Evolutionary conservation across 2,888 invertebrate species (phyloP), one percentile per base, ranked within the genome.

Genomic region (Andrena haemorrhoa): DNA sequence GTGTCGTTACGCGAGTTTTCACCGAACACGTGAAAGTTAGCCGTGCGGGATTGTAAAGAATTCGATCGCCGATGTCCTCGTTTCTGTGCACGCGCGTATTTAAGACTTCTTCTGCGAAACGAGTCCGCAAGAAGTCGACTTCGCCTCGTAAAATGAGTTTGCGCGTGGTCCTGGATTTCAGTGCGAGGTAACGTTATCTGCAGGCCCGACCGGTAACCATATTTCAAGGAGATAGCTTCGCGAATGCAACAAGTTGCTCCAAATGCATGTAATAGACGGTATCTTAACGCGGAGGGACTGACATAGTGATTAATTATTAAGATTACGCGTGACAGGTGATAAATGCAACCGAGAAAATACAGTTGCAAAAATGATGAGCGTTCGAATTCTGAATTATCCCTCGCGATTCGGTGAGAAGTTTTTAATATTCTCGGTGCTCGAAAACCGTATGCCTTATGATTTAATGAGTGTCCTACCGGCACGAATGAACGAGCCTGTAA

Each of bases 151-250:
- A 51, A 66, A 66, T 10, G 51, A 10, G 56, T 35, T 61, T 49
- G 51, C 49, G 65, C 65, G 65, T 74, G 81, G 69, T 64, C 65
- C 74, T 74, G 68, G 56, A 71, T 66, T 80, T 79, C 35, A 73
- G 63, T 7, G 79, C 53, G 53, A 72, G 70, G 66, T 61, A 75
- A 73, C 75, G 58, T 80, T 88, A 87, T 86, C 83, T 41, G 53
- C 41, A n/a, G 31, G 33, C 26, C 56, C 26, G 65, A 72, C 71
- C 51, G 70, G 77, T 71, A 79, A 80, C 87, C 79, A 86, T 89
- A 89, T 88, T 87, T 91, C 85, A 89, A 84, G 69, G 68, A 89
- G 91, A 91, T 90, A 90, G 89, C 85, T 88, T 79, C 71, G 75
- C 78, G 71, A 88, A 84, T 69, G 84, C 84, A 88, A 86, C 88